Evolutionary conservation across 1,140 invertebrate species (phyloP).

Genomic region (Caerostris darwini): DNA sequence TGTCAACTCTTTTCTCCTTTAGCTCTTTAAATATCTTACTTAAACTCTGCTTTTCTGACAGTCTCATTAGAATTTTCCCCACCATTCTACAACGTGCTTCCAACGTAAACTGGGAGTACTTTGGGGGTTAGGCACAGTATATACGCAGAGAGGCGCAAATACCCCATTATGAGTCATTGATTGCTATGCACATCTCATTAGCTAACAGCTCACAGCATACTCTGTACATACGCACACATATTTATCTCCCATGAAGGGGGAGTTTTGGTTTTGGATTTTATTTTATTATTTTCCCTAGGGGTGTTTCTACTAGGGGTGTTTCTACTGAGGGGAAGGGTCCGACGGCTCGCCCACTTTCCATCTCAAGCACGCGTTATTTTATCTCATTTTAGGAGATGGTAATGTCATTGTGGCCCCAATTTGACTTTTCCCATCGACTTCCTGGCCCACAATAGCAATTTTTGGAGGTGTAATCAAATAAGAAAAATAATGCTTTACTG

Average conservation of each 20-base stretch:
- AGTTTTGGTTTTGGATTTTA: not conserved
- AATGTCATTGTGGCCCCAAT: not conserved
- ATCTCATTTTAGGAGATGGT: conserved; percentile 21
- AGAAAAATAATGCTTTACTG: not conserved
- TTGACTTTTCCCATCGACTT: not conserved
- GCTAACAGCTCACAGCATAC: conserved; percentile 9
- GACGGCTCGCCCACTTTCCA: not conserved
- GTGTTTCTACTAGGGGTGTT: not conserved
- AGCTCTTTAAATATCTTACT: conserved; percentile 20
- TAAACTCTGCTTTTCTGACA: not conserved
- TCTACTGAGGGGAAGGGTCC: not conserved
- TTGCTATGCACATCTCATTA: conserved; percentile 51
- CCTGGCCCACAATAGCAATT: conserved; percentile 5
- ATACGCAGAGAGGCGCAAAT: not conserved
- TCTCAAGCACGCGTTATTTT: not conserved
- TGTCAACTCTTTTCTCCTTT: not conserved
- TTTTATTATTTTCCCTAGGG: conserved; percentile 24
- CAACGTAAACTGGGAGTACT: not conserved
- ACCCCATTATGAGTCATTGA: conserved; percentile 47
- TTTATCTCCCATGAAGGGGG: conserved; percentile 30
- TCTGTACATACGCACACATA: conserved; percentile 19
- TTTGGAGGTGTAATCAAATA: not conserved
- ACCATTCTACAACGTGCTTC: not conserved
- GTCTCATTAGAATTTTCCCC: conserved; percentile 43
- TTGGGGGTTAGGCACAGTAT: not conserved